Base-by-base conservation (phyloP, 2,888 invertebrate species). In the Lamellibrachia columna region DNA sequence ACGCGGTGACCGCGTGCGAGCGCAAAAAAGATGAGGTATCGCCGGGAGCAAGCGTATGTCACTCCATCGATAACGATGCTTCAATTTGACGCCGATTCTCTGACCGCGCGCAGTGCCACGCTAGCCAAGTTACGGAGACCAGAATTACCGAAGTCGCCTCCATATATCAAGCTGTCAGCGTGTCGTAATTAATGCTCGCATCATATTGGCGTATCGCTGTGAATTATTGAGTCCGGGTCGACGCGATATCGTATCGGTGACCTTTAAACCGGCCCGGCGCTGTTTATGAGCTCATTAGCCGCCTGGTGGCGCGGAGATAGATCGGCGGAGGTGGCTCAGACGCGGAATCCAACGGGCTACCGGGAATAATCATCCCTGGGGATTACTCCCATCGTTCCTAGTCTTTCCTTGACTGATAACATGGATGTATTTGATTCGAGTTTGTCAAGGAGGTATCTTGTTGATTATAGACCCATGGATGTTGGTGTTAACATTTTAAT, bases 171-270 rank as follows among this genome's bases (percentile, higher is more conserved):
- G 4, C 75, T 75, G 75, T 75, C 75, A 75, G 75, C 75, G 22
- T 75, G 75, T 75, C 75, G 75, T 75, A 75, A 75, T 75, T 75
- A 75, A 75, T 75, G 75, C 75, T 75, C 75, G 75, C 75, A 75
- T 75, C 75, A 75, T 75, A 75, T 75, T 75, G 75, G 75, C 75
- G 75, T 75, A 75, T 75, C 75, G 75, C 75, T 75, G 75, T 75
- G 75, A 75, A 75, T 75, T 75, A 75, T 75, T 75, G 75, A 75
- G 75, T 75, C 6, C 75, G 75, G 75, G 75, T 75, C 75, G 75
- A 6, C 75, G n/a, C 22, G 75, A 75, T 75, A 75, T 75, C 75
- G 75, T 75, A 75, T 75, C 22, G 75, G n/a, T n/a, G 75, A 75
- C 75, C 75, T 75, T 75, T 75, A 11, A 11, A 75, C 22, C n/a